Evolutionary conservation across 2,113 vertebrate genomes (phyloP).

Genomic region (Pandion haliaetus): DNA sequence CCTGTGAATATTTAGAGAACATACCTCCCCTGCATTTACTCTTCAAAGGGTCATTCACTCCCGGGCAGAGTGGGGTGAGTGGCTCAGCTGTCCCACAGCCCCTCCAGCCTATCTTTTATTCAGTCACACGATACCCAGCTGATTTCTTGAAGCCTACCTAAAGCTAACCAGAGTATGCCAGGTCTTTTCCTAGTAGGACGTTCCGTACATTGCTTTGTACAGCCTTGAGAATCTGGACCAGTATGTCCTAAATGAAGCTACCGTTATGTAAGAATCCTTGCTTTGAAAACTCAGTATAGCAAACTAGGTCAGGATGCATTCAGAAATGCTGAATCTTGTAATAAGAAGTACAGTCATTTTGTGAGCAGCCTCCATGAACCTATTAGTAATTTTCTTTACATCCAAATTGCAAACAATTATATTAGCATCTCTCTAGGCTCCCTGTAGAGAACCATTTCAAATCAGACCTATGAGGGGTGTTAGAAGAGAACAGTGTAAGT

Average conservation of each 20-base stretch:
- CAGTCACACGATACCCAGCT: neutral
- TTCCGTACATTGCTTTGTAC: neutral
- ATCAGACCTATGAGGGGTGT: neutral
- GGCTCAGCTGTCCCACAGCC: neutral
- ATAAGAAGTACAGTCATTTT: neutral
- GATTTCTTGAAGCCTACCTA: neutral
- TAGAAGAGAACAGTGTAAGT: neutral
- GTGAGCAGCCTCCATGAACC: neutral
- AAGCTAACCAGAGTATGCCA: neutral
- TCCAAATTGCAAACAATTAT: neutral
- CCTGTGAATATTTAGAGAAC: neutral
- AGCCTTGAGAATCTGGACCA: rapidly evolving
- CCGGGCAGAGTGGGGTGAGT: neutral
- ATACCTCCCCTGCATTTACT: neutral
- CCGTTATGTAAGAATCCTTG: neutral
- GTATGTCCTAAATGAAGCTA: neutral
- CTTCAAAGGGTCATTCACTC: neutral
- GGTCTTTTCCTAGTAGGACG: neutral
- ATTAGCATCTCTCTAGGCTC: neutral
- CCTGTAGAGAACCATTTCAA: neutral
- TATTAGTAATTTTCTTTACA: neutral
- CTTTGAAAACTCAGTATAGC: neutral
- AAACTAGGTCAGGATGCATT: neutral
- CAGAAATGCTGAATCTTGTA: neutral
- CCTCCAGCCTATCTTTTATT: neutral